Evolutionary conservation across 2,797 vertebrate species (phyloP).

Genomic region (Sebastes itinus): DNA sequence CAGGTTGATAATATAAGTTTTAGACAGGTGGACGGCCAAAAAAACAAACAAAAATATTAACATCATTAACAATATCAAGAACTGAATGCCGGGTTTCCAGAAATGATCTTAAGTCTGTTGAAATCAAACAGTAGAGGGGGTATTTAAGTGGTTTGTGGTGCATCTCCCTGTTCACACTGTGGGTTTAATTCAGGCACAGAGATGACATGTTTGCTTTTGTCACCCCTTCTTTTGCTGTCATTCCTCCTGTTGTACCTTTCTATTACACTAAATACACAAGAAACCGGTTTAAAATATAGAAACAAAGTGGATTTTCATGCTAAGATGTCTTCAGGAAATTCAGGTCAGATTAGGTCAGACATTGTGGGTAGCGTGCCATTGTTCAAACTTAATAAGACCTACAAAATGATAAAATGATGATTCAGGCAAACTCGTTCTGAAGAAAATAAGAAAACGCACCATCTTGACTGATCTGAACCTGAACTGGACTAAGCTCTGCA

Average conservation of each 20-base stretch:
- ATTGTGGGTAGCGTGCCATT: background rate
- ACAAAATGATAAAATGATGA: background rate
- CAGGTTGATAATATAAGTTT: constrained; percentile 52
- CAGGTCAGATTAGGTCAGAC: background rate
- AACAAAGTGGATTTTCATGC: background rate
- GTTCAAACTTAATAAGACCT: background rate
- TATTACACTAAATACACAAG: background rate
- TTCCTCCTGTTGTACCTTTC: background rate
- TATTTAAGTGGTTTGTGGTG: background rate
- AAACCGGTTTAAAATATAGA: background rate
- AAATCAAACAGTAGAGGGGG: background rate
- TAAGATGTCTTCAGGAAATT: constrained; percentile 8
- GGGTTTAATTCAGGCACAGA: background rate
- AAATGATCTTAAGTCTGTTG: background rate
- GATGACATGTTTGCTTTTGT: background rate
- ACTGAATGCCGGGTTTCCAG: constrained; percentile 11
- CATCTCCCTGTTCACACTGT: background rate
- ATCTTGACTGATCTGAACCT: background rate
- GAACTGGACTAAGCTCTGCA: background rate
- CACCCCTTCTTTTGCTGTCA: background rate
- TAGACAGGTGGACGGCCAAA: constrained; percentile 35
- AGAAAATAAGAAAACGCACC: background rate
- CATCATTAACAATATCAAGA: constrained; percentile 1
- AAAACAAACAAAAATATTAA: constrained; percentile 14
- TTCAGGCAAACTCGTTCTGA: background rate